Evolutionary conservation across 2,888 invertebrate genomes (phyloP).

Genomic region (Stegophylla sp.): DNA sequence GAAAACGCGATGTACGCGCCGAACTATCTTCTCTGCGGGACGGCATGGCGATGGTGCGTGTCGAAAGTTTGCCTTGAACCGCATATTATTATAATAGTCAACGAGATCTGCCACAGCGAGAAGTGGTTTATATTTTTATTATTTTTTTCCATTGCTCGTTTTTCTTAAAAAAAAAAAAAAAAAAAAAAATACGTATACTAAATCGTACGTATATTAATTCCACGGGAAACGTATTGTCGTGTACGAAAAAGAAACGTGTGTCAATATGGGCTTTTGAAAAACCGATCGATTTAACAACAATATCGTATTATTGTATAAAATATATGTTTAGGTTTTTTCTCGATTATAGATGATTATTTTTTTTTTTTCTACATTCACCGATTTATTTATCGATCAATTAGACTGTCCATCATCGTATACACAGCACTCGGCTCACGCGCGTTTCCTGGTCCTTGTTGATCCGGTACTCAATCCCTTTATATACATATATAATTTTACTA

Average conservation of each 20-base stretch:
- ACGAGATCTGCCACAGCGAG: slow-evolving; percentile 14
- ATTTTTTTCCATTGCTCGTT: not conserved
- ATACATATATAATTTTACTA: too few species aligned
- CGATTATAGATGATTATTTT: too few species aligned
- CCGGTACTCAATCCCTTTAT: not conserved
- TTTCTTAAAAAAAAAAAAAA: too few species aligned
- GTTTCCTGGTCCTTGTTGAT: slow-evolving; percentile 18
- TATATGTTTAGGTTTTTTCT: not conserved
- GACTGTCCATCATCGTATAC: not conserved
- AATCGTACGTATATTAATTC: not conserved
- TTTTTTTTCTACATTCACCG: not conserved
- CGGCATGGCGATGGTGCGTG: not conserved
- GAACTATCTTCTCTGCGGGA: slow-evolving; percentile 20
- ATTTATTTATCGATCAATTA: slow-evolving; percentile 28
- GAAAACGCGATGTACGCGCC: slow-evolving; percentile 12
- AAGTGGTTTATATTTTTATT: slow-evolving; percentile 9
- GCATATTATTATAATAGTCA: slow-evolving; percentile 14
- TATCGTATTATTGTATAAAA: not conserved
- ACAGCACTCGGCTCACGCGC: not conserved
- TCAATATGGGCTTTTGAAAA: not conserved
- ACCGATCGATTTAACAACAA: slow-evolving; percentile 12
- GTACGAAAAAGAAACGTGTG: not conserved
- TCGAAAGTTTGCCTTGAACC: slow-evolving; percentile 57
- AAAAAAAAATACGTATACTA: not conserved
- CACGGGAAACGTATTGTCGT: not conserved